Evolutionary conservation across 2,797 vertebrate genomes (phyloP), one percentile per base, ranked within the genome.

Genomic region (Sparidentex hasta): DNA sequence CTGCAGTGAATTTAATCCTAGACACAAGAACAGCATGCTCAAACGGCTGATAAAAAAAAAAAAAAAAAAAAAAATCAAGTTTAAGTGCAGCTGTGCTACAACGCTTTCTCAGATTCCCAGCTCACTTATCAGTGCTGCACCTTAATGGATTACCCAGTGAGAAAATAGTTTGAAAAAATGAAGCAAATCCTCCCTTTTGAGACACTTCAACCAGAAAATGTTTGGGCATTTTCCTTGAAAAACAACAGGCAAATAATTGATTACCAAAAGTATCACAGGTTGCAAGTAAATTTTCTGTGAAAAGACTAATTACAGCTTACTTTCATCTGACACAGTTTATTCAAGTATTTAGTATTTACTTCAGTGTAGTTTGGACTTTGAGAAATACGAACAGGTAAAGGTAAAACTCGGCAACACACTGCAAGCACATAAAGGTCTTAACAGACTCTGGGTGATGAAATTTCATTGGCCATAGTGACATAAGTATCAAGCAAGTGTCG

Each of bases 361-460:
- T 72, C 50, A 52, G 9, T 58, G 11, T 25, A 71, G 29, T 64
- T 29, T 20, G 7, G 48, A 21, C 47, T 29, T 65, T 61, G 12
- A 52, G 41, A 72, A 68, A 43, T 64, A 7, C 56, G 66, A 72
- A 65, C 3, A 47, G 17, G 3, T 16, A 9, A 38, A 27, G 27
- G 71, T 20, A 33, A 82, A 70, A 64, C 46, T 29, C 17, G 4
- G 23, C 52, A 65, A 47, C 52, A 56, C 12, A 16, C 44, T 29
- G 14, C 52, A 43, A 70, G 54, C 51, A 18, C 41, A 51, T 23
- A 74, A 33, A 46, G 23, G 21, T 29, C n/a, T n/a, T 29, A 58
- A 68, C 67, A 65, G 62, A 67, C 56, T 21, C 2, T 8, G 67
- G 47, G 43, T 78, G 81, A 83, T 78, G 78, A 82, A 65, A 76